Evolutionary conservation across 2,888 invertebrate genomes (phyloP).

Genomic region (Plebejus anna): DNA sequence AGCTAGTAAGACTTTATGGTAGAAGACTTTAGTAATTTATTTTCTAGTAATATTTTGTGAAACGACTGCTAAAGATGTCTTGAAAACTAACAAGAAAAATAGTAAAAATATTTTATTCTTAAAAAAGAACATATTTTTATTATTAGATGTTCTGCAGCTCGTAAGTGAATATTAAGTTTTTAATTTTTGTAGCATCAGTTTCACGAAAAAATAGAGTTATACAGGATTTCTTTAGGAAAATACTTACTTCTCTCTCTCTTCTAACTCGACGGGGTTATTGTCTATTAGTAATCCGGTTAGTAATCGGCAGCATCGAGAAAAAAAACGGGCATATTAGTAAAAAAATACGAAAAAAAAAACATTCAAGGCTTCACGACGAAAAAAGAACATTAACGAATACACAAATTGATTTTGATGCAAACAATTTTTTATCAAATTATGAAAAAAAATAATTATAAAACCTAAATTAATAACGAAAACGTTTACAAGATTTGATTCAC

Average conservation of each 20-base stretch:
- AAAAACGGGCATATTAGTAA: conserved; percentile 44
- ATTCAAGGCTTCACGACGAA: background rate
- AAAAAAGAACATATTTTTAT: background rate
- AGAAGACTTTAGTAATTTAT: too few species aligned
- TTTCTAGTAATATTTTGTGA: background rate
- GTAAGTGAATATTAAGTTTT: background rate
- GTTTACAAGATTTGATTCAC: too few species aligned
- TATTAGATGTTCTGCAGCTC: too few species aligned
- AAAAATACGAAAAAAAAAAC: background rate
- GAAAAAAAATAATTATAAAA: too few species aligned
- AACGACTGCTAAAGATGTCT: conserved; percentile 24
- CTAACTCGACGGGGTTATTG: conserved; percentile 89
- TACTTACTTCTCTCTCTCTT: conserved; percentile 93
- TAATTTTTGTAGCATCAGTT: conserved; percentile 24
- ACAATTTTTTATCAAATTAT: background rate
- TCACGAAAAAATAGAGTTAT: background rate
- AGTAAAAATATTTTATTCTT: background rate
- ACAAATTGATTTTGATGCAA: conserved; percentile 27
- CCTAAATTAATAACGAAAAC: too few species aligned
- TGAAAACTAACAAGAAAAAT: conserved; percentile 24
- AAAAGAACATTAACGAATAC: conserved; percentile 12
- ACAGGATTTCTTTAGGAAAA: conserved; percentile 47
- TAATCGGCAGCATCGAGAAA: conserved; percentile 75
- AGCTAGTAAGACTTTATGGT: background rate
- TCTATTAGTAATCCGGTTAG: conserved; percentile 78